Evolutionary conservation across 2,888 invertebrate species (phyloP).

Genomic region (Abrostola triplasia): DNA sequence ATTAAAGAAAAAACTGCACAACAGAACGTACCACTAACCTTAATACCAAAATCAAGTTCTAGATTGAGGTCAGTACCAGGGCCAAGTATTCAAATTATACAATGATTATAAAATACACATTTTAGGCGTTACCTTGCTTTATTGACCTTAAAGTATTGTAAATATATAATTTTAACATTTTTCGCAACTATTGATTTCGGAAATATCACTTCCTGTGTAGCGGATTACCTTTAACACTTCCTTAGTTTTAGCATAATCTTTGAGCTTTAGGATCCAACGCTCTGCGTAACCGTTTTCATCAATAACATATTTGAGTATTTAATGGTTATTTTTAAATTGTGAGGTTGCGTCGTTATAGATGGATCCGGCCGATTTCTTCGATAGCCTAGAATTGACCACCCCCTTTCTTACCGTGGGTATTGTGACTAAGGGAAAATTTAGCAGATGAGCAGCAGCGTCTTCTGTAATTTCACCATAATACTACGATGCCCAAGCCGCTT

Average conservation of each 20-base stretch:
- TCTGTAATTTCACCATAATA: too few species aligned
- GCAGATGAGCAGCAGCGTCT: too few species aligned
- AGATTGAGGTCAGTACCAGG: conserved; percentile 17
- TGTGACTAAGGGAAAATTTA: too few species aligned
- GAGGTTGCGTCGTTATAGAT: too few species aligned
- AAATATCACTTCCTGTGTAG: conserved; percentile 24
- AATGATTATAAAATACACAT: conserved; percentile 15
- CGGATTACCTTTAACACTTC: conserved; percentile 39
- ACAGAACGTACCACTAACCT: conserved; percentile 7
- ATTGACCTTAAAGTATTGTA: conserved; percentile 20
- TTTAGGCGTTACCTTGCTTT: conserved; percentile 25
- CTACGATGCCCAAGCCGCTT: too few species aligned
- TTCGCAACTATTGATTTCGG: conserved; percentile 14
- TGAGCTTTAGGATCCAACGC: too few species aligned
- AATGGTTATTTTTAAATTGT: too few species aligned
- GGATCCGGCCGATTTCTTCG: too few species aligned
- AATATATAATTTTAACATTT: conserved; percentile 23
- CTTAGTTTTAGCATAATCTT: conserved; percentile 21
- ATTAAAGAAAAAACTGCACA: not conserved
- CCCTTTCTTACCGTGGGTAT: too few species aligned
- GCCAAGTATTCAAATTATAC: not conserved
- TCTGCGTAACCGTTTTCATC: too few species aligned
- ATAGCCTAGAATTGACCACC: too few species aligned
- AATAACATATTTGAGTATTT: too few species aligned
- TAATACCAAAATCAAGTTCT: conserved; percentile 35